Evolutionary conservation across 2,113 vertebrate species (phyloP).

Genomic region (zebrafish (Danio rerio)): GRCz12tu NC_133182.1:47846501-47847000

Average conservation of each 20-base stretch:
- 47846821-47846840: background rate
- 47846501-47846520: constrained; percentile 44
- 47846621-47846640: constrained; percentile 45
- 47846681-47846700: constrained; percentile 63
- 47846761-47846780: constrained; percentile 54
- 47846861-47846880: background rate
- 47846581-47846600: constrained; percentile 55
- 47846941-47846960: background rate
- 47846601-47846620: constrained; percentile 57
- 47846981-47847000: too few species aligned
- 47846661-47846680: constrained; percentile 58
- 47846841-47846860: background rate
- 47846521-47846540: constrained; percentile 49
- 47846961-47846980: background rate
- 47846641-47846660: constrained; percentile 59
- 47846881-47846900: background rate
- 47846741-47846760: constrained; percentile 56
- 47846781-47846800: constrained; percentile 57
- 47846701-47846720: constrained; percentile 65
- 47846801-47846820: constrained; percentile 10
- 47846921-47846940: background rate
- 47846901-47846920: background rate
- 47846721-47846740: constrained; percentile 63
- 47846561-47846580: constrained; percentile 23
- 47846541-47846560: constrained; percentile 51